A percentile compares a stretch with the other conserved stretches of the same genome.
Evolutionary conservation across 1,140 invertebrate species (phyloP).

Genomic region (Solen grandis): DNA sequence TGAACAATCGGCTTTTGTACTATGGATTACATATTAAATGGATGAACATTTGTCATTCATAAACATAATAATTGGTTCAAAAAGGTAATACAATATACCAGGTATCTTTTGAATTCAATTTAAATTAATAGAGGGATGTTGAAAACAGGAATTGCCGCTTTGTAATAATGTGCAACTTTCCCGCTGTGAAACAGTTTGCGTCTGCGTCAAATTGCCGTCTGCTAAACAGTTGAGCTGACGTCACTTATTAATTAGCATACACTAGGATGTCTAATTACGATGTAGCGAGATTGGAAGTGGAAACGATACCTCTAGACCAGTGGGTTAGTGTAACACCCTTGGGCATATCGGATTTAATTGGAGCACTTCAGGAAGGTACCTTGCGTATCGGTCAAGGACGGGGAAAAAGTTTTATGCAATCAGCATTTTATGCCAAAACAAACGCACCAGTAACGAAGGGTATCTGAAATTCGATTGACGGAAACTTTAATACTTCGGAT

Average conservation of each 20-base stretch:
- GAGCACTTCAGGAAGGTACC: slow-evolving; percentile 1
- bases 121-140: too few species aligned
- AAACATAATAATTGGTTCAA: too few species aligned
- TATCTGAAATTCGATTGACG: neutral
- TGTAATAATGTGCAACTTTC: too few species aligned
- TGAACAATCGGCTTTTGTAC: too few species aligned
- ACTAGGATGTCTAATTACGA: slow-evolving; percentile 4
- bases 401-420: neutral
- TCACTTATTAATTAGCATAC: slow-evolving; percentile 26
- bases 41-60: too few species aligned
- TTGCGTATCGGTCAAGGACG: neutral
- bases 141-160: too few species aligned
- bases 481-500: neutral
- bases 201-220: slow-evolving; percentile 29
- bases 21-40: too few species aligned
- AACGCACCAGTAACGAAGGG: neutral
- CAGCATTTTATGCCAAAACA: neutral
- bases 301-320: neutral
- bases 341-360: neutral
- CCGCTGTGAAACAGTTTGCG: slow-evolving; percentile 3
- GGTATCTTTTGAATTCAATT: too few species aligned
- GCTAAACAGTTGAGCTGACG: neutral
- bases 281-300: slow-evolving; percentile 16
- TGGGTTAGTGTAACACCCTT: slow-evolving; percentile 16
- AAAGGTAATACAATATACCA: too few species aligned